Evolutionary conservation across 2,888 invertebrate genomes (phyloP), one percentile per base, ranked within the genome.

Genomic region (Ophioninae sp.): DNA sequence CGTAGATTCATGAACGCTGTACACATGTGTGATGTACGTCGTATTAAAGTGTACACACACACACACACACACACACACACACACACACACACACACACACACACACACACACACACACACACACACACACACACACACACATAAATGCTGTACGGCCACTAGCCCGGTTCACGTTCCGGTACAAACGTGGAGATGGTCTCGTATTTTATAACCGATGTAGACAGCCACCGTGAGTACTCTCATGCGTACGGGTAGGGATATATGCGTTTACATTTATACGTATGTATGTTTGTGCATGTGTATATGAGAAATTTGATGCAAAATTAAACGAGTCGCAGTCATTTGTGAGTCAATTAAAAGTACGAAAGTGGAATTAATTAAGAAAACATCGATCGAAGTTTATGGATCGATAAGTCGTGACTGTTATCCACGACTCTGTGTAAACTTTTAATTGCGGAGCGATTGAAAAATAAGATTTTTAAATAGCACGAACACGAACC

Each of bases 171-270:
- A 82, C 84, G 81, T 81, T 65, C 70, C 65, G 57, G 65, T 65
- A 67, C 65, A 61, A 80, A 68, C 74, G 70, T 44, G 76, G 65
- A 78, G 77, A 85, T 86, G 86, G 87, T 86, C 84, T 85, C 87
- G 88, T 89, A 89, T 87, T 89, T 89, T 88, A 89, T 87, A 89
- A 89, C 89, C 89, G 87, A 87, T 87, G 89, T 87, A 88, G 89
- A 89, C 89, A 89, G 88, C 88, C 89, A 88, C 86, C 85, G 86
- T 86, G 83, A 85, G 85, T 75, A 76, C 81, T 80, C 76, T 77
- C 65, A 73, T 78, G 76, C 75, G 76, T 81, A 69, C 62, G n/a
- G 61, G 62, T 41, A 68, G 59, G 21, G 61, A 8, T 59, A 67
- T 50, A 17, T 13, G 6, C 13, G 17, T 50, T 0, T 50, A 0